Percentiles rank a stretch among this genome's conserved stretches.
phyloP scores from a whole-genome alignment of 2,113 vertebrate species.

The Burhinus bistriatus region DNA sequence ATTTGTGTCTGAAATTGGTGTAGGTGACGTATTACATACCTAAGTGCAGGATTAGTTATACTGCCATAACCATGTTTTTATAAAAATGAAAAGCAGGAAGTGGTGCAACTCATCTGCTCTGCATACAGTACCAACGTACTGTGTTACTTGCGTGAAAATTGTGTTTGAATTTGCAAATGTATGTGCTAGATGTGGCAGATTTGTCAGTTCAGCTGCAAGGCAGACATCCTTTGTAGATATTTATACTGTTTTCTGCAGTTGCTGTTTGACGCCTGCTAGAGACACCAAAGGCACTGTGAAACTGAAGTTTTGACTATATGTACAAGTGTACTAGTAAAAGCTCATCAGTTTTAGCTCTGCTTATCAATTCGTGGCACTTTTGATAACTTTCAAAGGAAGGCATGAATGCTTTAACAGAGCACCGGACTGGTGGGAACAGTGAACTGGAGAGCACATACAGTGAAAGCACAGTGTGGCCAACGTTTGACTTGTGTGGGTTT shows the following conservation, averaged over 20 bases:
- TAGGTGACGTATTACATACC: conserved; percentile 7
- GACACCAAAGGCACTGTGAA: background rate
- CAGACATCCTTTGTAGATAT: background rate
- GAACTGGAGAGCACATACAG: background rate
- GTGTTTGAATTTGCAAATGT: background rate
- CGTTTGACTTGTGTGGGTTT: background rate
- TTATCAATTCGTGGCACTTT: background rate
- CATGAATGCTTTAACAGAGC: background rate
- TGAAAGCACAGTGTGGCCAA: background rate
- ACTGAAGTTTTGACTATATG: background rate
- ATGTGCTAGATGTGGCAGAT: background rate
- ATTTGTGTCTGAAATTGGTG: conserved; percentile 48
- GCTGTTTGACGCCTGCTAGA: background rate
- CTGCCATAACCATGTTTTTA: background rate
- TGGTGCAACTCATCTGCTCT: background rate
- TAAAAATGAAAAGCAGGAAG: conserved; percentile 42
- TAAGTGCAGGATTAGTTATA: background rate
- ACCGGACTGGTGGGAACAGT: background rate
- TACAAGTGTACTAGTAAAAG: background rate
- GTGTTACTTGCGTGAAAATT: background rate
- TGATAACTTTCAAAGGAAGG: background rate
- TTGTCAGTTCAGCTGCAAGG: background rate
- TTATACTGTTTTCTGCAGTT: background rate
- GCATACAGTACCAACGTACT: background rate
- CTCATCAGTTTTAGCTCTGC: background rate